Base-by-base conservation (phyloP, 2,888 invertebrate species). In the Synanthedon tipuliformis region DNA sequence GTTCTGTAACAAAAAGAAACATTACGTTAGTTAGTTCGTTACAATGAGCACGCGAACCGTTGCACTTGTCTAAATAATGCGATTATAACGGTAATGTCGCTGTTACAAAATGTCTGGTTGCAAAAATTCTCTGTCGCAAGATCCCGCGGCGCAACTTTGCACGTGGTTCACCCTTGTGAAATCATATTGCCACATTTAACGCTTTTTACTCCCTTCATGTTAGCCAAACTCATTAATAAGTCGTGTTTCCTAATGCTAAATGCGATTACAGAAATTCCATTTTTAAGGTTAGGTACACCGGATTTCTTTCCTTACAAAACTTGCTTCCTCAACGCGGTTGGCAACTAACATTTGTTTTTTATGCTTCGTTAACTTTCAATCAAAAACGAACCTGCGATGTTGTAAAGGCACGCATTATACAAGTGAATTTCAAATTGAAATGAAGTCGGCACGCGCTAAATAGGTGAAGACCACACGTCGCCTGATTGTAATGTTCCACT, bases 1-100 rank as follows among this genome's bases (percentile, higher is more conserved):
- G 72, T 75, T 82, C 88, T 88, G 84, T 57, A 88, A 88, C 83
- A 82, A 88, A 59, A 63, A 65, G 34, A 76, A 62, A 74, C 53
- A 50, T 53, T 63, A 76, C 71, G 69, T 85, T 68, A 84, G 69
- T 85, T 68, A 84, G 68, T 57, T 55, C 51, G 58, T 72, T 66
- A 71, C 69, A 61, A 57, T 50, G 15, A 68, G 64, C 65, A 65
- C 60, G 64, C 63, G 65, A 68, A 67, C 62, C 55, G 58, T 65
- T 71, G 69, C 68, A 68, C 62, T 71, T 67, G 68, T 72, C 71
- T 70, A 73, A 75, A 70, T 68, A 69, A 50, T 51, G 53, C 50
- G 54, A 54, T 55, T 56, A 54, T 55, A 15, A 41, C 41, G 51
- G 53, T 55, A 56, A 68, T 67, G 68, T 67, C 65, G 65, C 55